These are phyloP conservation scores for Drosophila mayri DNA, from an alignment of 1,140 invertebrate species.

Conservation along the genomic window DNA sequence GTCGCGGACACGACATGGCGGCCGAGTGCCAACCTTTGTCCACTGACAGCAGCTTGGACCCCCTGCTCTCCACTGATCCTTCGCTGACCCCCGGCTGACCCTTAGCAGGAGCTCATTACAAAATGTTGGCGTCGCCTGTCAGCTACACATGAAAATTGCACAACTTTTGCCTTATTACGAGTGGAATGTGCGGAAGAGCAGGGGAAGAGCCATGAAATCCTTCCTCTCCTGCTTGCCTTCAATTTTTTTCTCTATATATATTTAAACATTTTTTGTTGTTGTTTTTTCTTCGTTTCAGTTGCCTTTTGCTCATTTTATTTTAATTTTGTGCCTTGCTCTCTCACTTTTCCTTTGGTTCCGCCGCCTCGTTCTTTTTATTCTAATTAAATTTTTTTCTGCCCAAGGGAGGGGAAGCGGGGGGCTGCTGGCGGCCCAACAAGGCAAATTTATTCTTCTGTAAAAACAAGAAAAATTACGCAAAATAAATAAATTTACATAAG, in stretches of 20 bases:
- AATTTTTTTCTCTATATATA: conserved; percentile 11
- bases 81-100: conserved; percentile 20
- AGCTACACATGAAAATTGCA: conserved; percentile 84
- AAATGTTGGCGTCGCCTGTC: conserved; percentile 70
- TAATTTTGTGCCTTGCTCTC: conserved; percentile 61
- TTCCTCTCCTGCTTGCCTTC: conserved; percentile 22
- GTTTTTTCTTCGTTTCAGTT: conserved; percentile 11
- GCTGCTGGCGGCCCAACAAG: conserved; percentile 51
- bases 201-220: conserved; percentile 24
- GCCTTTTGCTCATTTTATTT: conserved; percentile 60
- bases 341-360: conserved; percentile 34
- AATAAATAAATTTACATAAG: conserved; percentile 85
- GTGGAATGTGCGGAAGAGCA: conserved; percentile 41
- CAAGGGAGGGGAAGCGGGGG: neutral
- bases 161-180: conserved; percentile 81
- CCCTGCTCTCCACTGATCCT: conserved; percentile 6
- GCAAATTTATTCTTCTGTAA: conserved; percentile 80
- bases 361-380: conserved; percentile 72
- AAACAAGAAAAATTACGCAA: conserved; percentile 84
- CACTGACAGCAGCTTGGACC: conserved; percentile 31
- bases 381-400: conserved; percentile 81
- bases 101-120: conserved; percentile 65
- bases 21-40: conserved; percentile 62
- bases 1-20: conserved; percentile 52
- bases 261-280: conserved; percentile 10